phyloP scores from a whole-genome alignment of 2,797 vertebrate species.

The Carapus acus region DNA sequence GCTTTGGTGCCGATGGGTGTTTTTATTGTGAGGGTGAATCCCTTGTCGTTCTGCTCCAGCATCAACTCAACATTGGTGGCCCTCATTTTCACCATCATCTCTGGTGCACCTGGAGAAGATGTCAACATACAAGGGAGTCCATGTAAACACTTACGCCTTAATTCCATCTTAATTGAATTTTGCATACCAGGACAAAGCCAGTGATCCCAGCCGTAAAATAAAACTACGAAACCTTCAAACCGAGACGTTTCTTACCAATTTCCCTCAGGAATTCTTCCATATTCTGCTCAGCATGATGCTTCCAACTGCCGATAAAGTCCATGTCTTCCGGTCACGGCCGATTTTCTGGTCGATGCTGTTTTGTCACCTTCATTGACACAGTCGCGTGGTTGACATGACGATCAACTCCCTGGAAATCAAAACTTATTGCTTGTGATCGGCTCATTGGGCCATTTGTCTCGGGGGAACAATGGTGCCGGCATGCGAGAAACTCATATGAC shows the following conservation, averaged over 20 bases:
- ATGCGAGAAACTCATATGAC: too few species aligned
- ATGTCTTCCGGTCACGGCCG: slow-evolving; percentile 66
- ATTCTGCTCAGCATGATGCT: slow-evolving; percentile 78
- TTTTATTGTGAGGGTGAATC: slow-evolving; percentile 75
- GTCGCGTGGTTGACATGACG: slow-evolving; percentile 55
- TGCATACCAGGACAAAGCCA: too few species aligned
- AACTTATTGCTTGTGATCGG: too few species aligned
- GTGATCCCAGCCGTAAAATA: too few species aligned
- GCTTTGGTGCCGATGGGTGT: slow-evolving; percentile 67
- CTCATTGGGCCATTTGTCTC: too few species aligned
- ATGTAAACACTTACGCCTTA: too few species aligned
- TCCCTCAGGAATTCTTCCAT: slow-evolving; percentile 75
- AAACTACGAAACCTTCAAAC: too few species aligned
- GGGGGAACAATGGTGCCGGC: too few species aligned
- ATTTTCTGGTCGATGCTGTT: slow-evolving; percentile 20
- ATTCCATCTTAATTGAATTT: too few species aligned
- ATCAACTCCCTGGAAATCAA: slow-evolving; percentile 62
- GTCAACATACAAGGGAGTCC: too few species aligned
- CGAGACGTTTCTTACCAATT: slow-evolving; percentile 51
- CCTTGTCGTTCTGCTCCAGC: slow-evolving; percentile 76
- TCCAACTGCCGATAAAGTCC: slow-evolving; percentile 81
- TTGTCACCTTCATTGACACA: slow-evolving; percentile 15
- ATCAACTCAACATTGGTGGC: slow-evolving; percentile 73
- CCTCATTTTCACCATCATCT: slow-evolving; percentile 72
- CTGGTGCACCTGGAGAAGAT: slow-evolving; percentile 64